Evolutionary conservation across 2,797 vertebrate species (phyloP).

Genomic region (Gambelia wislizenii): DNA sequence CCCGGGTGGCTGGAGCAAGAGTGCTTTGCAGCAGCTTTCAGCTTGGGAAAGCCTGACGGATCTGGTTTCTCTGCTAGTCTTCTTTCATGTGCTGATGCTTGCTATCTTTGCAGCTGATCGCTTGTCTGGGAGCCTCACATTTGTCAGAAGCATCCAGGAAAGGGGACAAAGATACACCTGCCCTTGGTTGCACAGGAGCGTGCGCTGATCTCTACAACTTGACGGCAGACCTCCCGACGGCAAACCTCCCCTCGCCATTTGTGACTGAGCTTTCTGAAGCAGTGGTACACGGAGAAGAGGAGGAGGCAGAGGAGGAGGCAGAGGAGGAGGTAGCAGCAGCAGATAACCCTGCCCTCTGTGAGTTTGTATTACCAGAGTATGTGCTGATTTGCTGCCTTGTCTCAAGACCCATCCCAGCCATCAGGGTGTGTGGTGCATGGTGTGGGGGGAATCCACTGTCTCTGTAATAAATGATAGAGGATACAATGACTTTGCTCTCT

Average conservation of each 20-base stretch:
- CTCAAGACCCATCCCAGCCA: conserved; percentile 58
- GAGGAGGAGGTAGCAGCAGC: conserved; percentile 42
- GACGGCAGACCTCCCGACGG: conserved; percentile 4
- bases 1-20: neutral
- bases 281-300: conserved; percentile 20
- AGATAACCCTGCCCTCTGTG: conserved; percentile 44
- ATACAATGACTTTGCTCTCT: conserved; percentile 99
- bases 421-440: conserved; percentile 66
- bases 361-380: conserved; percentile 60
- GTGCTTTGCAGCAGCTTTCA: neutral
- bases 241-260: conserved; percentile 15
- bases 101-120: conserved; percentile 19
- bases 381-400: conserved; percentile 63
- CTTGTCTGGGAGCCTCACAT: conserved; percentile 18
- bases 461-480: conserved; percentile 92
- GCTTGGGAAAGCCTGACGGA: neutral
- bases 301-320: conserved; percentile 8
- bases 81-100: conserved; percentile 4
- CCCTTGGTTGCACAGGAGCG: neutral
- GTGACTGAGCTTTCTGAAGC: conserved; percentile 33
- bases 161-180: conserved; percentile 11
- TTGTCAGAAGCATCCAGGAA: neutral
- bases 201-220: neutral
- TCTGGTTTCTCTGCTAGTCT: neutral
- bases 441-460: conserved; percentile 75